Evolutionary conservation across 2,888 invertebrate genomes (phyloP).

Genomic region (Vesta saturnalis): DNA sequence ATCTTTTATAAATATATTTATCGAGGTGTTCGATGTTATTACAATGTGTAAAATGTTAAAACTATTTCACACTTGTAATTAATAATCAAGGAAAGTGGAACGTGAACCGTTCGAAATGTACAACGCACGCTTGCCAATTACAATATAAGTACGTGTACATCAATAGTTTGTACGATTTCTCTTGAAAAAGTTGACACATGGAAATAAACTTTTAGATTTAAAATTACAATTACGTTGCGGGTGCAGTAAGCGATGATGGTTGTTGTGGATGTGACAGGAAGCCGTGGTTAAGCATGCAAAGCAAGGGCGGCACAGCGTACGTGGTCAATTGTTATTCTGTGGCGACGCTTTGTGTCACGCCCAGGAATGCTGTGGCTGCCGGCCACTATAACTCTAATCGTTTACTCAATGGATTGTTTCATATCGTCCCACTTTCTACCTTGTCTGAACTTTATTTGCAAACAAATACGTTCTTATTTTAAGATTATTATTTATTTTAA

Average conservation of each 20-base stretch:
- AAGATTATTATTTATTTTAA: neutral
- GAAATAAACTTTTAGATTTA: constrained; percentile 33
- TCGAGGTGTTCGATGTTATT: too few species aligned
- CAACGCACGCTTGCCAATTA: constrained; percentile 20
- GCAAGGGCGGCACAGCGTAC: constrained; percentile 53
- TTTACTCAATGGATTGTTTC: constrained; percentile 45
- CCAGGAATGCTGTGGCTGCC: constrained; percentile 56
- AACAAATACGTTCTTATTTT: neutral
- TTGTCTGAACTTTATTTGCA: constrained; percentile 26
- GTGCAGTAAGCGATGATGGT: constrained; percentile 45
- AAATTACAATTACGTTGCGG: constrained; percentile 38
- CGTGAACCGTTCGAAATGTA: constrained; percentile 26
- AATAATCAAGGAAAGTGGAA: constrained; percentile 31
- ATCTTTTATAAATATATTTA: neutral
- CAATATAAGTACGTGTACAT: constrained; percentile 21
- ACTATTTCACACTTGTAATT: neutral
- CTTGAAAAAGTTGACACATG: constrained; percentile 32
- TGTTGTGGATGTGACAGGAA: constrained; percentile 57
- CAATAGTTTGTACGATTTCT: constrained; percentile 20
- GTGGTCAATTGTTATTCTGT: constrained; percentile 60
- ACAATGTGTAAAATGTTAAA: neutral
- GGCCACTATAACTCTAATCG: constrained; percentile 48
- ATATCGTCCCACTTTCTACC: constrained; percentile 36
- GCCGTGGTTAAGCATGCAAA: constrained; percentile 58
- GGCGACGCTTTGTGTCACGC: constrained; percentile 59